A percentile compares a stretch with the other conserved stretches of the same genome.
These are phyloP conservation scores for Pogonophryne albipinna DNA, from an alignment of 2,797 vertebrate species.

Conservation along the genomic window DNA sequence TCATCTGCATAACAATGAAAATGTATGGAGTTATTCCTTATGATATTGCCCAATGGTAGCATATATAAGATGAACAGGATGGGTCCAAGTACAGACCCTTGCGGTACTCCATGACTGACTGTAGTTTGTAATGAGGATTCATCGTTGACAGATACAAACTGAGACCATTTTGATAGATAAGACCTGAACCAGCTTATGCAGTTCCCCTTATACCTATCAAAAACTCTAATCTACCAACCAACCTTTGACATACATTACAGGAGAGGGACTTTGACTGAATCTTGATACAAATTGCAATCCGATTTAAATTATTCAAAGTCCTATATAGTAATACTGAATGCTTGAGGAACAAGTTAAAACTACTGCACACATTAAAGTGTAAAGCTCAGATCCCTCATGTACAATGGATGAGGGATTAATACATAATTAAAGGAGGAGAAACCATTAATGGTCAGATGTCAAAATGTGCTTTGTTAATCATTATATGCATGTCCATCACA, in stretches of 20 bases:
- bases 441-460: constrained; percentile 15
- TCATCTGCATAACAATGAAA: too few relatives aligned
- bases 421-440: neutral
- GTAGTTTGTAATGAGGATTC: too few relatives aligned
- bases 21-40: too few relatives aligned
- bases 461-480: neutral
- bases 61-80: too few relatives aligned
- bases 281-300: constrained; percentile 40
- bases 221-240: neutral
- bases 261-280: constrained; percentile 19
- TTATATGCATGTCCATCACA: constrained; percentile 11
- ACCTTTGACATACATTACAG: constrained; percentile 24
- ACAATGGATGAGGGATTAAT: constrained; percentile 25
- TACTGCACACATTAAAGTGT: constrained; percentile 25
- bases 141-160: too few relatives aligned
- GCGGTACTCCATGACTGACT: too few relatives aligned
- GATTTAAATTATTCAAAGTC: constrained; percentile 14
- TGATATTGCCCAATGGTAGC: too few relatives aligned
- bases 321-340: constrained; percentile 13
- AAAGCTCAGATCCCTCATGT: neutral
- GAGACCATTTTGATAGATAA: too few relatives aligned
- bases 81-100: too few relatives aligned
- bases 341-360: constrained; percentile 20
- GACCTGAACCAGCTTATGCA: too few relatives aligned
- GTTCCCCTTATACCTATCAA: too few relatives aligned